Conservation (phyloP, 2,888 invertebrate species). For the Cephus pygmeus region DNA sequence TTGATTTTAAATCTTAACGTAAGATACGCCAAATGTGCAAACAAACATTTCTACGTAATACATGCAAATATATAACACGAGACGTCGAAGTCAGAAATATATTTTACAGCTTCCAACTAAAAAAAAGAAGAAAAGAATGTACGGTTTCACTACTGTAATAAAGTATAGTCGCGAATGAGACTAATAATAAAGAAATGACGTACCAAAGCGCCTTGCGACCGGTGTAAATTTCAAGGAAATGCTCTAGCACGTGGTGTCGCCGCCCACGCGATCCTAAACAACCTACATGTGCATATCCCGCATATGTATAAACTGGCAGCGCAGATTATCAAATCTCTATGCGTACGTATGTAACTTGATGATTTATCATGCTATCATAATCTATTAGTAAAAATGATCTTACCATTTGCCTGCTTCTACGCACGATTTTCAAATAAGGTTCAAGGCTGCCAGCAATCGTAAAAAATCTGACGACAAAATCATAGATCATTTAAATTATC, state of each 20-base stretch:
- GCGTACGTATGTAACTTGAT: neutral
- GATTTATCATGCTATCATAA: neutral
- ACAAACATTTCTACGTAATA: neutral
- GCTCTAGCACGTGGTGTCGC: neutral
- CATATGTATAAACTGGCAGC: neutral
- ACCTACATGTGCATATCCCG: neutral
- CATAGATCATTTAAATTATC: neutral
- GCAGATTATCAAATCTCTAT: neutral
- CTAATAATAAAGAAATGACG: neutral
- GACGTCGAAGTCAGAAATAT: neutral
- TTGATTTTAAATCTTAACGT: neutral
- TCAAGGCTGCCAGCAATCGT: neutral
- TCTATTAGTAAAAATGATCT: neutral
- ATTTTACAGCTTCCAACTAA: neutral
- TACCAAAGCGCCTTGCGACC: neutral
- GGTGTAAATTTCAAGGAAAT: neutral
- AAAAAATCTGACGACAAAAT: neutral
- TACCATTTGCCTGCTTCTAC: neutral
- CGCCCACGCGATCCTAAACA: slow-evolving; percentile 5
- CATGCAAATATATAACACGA: neutral
- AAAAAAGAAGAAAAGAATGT: neutral
- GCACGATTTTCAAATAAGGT: neutral
- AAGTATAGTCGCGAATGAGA: neutral
- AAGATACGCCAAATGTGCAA: neutral
- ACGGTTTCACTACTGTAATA: neutral